Evolutionary conservation across 30 jellyfish, hydroid and myxozoan genomes (phyloP), one percentile per base, ranked within the genome.

Genomic region (Haliclystus octoradiatus): DNA sequence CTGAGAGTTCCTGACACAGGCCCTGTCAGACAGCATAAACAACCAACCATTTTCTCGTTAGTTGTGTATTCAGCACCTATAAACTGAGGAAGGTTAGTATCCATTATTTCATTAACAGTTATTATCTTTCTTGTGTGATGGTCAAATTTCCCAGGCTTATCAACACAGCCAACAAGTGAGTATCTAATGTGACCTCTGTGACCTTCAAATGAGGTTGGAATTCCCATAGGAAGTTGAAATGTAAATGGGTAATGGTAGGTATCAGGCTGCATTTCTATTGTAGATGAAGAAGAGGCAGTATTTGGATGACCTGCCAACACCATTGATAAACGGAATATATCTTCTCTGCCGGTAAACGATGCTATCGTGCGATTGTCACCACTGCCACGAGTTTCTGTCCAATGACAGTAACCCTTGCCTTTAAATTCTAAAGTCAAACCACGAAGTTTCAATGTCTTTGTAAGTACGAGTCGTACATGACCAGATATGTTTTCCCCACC

Each of bases 1-100:
- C 57, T 40, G 57, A 40, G 57, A 19, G 57, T 40, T 40, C 14
- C 57, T 40, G 57, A 40, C 57, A 40, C 57, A 5, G 57, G 57
- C 19, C 14, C 14, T 5, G 14, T 40, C 57, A 5, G 9, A 19
- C 57, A 40, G 19, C 57, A 40, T 9, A 9, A 40, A 19, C 57
- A 40, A 40, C 57, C 9, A 5, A 40, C 57, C n/a, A n/a, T n/a
- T n/a, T n/a, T n/a, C n/a, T n/a, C n/a, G 57, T 40, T 40, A 9
- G 9, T 40, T 40, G 57, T 40, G 19, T 40, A 5, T 40, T 40
- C 57, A 40, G 14, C 57, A 40, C 57, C 57, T 9, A 40, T n/a
- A n/a, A n/a, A n/a, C n/a, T n/a, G n/a, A 9, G 57, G 14, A 40
- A 40, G 57, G 19, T 40, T 40, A 9, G 57, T 9, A 40, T 40